These are phyloP conservation scores for Coilia nasus DNA, from an alignment of 2,797 vertebrate genomes.

Conservation along the genomic window DNA sequence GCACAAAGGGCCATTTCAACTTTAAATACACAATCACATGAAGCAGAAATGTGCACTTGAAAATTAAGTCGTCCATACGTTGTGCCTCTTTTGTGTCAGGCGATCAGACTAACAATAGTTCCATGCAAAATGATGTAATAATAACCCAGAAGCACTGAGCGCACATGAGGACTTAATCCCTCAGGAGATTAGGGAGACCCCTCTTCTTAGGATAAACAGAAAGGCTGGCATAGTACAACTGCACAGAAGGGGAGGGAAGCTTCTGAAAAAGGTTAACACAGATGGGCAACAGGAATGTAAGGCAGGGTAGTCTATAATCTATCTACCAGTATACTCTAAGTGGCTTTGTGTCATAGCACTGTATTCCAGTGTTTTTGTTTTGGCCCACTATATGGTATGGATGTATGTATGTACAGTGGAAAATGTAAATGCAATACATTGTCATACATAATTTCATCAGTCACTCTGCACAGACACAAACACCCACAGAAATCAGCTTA, in stretches of 20 bases:
- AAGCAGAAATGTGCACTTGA: too few species aligned
- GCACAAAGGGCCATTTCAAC: too few species aligned
- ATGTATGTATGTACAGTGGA: neutral
- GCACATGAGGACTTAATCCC: conserved; percentile 1
- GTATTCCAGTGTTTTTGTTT: neutral
- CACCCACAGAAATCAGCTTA: neutral
- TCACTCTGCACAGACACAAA: too few species aligned
- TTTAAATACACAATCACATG: too few species aligned
- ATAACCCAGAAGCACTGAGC: neutral
- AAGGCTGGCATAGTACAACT: neutral
- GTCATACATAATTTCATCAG: neutral
- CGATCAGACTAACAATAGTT: neutral
- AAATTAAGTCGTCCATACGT: too few species aligned
- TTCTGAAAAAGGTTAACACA: neutral
- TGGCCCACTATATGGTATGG: too few species aligned
- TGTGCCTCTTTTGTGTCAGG: neutral
- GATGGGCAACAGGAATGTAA: neutral
- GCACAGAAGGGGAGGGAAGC: neutral
- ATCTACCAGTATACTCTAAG: neutral
- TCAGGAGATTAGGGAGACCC: neutral
- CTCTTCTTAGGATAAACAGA: neutral
- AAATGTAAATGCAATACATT: neutral
- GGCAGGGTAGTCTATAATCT: neutral
- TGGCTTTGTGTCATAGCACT: neutral
- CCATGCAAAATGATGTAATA: neutral